Evolutionary conservation across 2,113 vertebrate species (phyloP).

Genomic region (Monarcha castaneiventris): DNA sequence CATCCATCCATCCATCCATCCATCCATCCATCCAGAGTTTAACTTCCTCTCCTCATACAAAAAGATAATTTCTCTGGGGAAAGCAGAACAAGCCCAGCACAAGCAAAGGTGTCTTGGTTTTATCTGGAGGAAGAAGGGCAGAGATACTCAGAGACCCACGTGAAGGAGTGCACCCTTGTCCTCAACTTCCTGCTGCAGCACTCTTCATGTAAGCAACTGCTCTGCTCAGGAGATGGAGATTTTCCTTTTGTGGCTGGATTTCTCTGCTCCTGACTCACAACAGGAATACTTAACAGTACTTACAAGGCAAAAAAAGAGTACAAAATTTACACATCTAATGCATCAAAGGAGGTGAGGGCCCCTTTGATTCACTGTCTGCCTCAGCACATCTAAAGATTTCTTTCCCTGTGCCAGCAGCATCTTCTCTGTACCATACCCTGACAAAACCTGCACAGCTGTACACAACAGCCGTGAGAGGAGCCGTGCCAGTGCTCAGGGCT

Average conservation of each 20-base stretch:
- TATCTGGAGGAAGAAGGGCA: neutral
- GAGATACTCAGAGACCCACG: neutral
- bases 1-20: neutral
- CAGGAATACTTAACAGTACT: neutral
- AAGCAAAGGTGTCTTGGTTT: neutral
- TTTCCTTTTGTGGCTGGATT: neutral
- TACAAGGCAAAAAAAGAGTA: neutral
- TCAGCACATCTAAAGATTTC: neutral
- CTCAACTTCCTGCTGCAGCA: neutral
- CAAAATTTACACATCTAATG: neutral
- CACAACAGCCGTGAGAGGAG: neutral
- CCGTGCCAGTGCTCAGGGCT: accelerated
- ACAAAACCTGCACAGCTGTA: neutral
- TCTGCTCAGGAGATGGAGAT: neutral
- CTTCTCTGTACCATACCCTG: neutral
- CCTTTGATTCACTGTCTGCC: neutral
- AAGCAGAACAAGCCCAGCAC: neutral
- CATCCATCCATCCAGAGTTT: neutral
- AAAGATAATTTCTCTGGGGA: neutral
- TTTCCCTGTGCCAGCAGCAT: neutral
- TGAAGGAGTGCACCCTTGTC: neutral
- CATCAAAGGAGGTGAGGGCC: neutral
- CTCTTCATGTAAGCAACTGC: neutral
- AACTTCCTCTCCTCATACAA: neutral
- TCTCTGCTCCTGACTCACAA: neutral